phyloP scores from a whole-genome alignment of 2,888 invertebrate genomes.

The Buathra laborator region DNA sequence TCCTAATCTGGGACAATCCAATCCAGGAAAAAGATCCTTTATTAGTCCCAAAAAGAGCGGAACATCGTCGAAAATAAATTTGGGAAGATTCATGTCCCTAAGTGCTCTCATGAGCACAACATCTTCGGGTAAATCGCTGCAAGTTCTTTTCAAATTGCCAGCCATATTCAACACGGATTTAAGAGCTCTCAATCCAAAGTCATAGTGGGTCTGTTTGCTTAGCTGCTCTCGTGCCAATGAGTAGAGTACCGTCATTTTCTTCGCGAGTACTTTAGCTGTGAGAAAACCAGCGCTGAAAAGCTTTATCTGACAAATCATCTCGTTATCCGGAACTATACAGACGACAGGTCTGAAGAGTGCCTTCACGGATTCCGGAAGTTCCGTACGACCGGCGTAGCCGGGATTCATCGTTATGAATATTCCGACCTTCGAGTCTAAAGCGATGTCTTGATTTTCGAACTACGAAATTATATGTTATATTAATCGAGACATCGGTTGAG shows the following conservation, averaged over 20 bases:
- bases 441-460: conserved; percentile 95
- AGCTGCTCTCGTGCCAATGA: conserved; percentile 94
- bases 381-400: conserved; percentile 96
- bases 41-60: conserved; percentile 95
- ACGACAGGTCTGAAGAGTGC: conserved; percentile 96
- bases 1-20: conserved; percentile 95
- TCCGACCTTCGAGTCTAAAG: conserved; percentile 93
- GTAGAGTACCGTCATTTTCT: conserved; percentile 97
- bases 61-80: conserved; percentile 96
- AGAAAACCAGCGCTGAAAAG: conserved; percentile 97
- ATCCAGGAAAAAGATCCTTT: conserved; percentile 95
- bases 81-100: conserved; percentile 96
- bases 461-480: conserved; percentile 79
- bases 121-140: conserved; percentile 93
- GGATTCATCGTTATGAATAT: conserved; percentile 99
- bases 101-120: conserved; percentile 96
- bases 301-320: conserved; percentile 96
- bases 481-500: not conserved
- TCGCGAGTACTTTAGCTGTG: conserved; percentile 95
- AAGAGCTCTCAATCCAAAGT: conserved; percentile 96
- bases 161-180: conserved; percentile 97
- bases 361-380: conserved; percentile 96
- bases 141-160: conserved; percentile 93
- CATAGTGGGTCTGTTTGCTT: conserved; percentile 97
- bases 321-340: conserved; percentile 96